Evolutionary conservation across 1,140 invertebrate species (phyloP), one percentile per base, ranked within the genome.

Genomic region (Drosophila malerkotliana): DNA sequence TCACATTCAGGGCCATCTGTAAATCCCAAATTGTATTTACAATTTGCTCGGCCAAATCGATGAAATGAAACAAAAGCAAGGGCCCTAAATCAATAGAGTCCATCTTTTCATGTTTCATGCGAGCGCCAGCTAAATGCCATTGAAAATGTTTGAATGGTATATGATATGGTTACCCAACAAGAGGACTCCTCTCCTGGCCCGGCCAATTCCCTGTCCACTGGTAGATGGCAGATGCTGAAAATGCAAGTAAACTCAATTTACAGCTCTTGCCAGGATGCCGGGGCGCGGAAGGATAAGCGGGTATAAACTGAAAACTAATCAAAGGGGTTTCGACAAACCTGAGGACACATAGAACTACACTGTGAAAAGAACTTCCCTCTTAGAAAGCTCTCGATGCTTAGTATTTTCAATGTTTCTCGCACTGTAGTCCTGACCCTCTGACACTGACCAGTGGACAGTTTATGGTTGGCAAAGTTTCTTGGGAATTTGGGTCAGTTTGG

Each of bases 281-380:
- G 24, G 7, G 58, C 52, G 34, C 57, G 53, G 41, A 66, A 41
- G 39, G 10, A 76, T 18, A 45, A 71, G 55, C 57, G 32, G 68
- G 68, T 67, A 68, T 59, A 76, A 68, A 56, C 59, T 48, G 67
- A 75, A 77, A 81, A 62, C 57, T 75, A 81, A 87, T 80, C 68
- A 85, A 81, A 80, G 77, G 59, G 77, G 28, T 57, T 67, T 28
- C 49, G 57, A 32, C 5, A 28, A 55, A 37, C 39, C 24, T 59
- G 8, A 30, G 59, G 59, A 45, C 48, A 26, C 63, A 30, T 41
- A 44, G 24, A 32, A 60, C 41, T 32, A 39, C 45, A 32, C 26
- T 37, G 34, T 4, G 10, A n/a, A 12, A 37, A 12, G 3, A 3
- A 12, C 1, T 37, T 37, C 32, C 10, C 4, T 3, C 10, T 37